Evolutionary conservation across 2,113 vertebrate species (phyloP).

Genomic region (Tautogolabrus adspersus): DNA sequence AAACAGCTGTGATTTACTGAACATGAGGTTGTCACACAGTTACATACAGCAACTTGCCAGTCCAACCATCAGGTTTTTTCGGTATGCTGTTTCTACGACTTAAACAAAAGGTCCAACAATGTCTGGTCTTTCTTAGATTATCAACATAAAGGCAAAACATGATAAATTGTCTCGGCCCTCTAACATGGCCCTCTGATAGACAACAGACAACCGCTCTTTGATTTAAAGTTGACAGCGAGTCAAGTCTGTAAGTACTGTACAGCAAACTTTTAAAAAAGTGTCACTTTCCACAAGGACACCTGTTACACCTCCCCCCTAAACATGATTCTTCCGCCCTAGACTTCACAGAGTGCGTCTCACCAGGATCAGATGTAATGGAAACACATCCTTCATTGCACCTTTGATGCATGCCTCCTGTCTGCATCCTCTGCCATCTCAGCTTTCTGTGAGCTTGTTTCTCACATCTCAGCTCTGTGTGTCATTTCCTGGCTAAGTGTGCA

Average conservation of each 20-base stretch:
- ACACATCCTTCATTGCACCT: not conserved
- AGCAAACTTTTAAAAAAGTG: not conserved
- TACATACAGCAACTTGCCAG: not conserved
- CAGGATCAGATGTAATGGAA: conserved; percentile 5
- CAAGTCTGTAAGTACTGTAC: not conserved
- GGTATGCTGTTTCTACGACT: not conserved
- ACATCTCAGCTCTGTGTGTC: conserved; percentile 30
- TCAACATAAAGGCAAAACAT: too few species aligned
- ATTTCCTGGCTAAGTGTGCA: not conserved
- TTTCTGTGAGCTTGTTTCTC: conserved; percentile 5
- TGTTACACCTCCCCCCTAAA: conserved; percentile 1
- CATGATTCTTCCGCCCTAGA: not conserved
- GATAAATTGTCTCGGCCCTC: too few species aligned
- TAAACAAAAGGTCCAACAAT: too few species aligned
- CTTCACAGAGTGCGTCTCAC: not conserved
- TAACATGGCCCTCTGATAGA: not conserved
- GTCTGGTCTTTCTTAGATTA: too few species aligned
- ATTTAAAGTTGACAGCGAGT: not conserved
- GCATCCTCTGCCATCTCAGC: not conserved
- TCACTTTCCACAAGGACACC: not conserved
- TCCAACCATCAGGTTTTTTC: not conserved
- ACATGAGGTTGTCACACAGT: too few species aligned
- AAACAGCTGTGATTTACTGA: too few species aligned
- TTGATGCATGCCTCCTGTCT: conserved; percentile 13
- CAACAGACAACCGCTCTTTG: not conserved